phyloP scores from a whole-genome alignment of 1,140 invertebrate species.

The Drosophila sp. region DNA sequence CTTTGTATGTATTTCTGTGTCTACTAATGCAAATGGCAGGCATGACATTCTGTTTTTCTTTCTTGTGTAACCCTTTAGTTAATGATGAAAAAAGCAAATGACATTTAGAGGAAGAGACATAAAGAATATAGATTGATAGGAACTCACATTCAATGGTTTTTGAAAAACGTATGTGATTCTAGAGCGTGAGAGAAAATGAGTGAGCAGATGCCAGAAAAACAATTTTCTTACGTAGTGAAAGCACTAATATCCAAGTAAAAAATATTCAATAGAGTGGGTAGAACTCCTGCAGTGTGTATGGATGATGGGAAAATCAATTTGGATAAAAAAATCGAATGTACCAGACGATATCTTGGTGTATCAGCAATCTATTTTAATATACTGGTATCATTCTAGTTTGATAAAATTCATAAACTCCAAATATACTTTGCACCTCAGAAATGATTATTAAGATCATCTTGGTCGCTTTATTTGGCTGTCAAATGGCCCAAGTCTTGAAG shows the following conservation, averaged over 20 bases:
- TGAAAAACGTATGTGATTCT: not conserved
- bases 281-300: too few relatives aligned
- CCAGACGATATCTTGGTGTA: too few relatives aligned
- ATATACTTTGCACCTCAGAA: too few relatives aligned
- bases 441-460: too few relatives aligned
- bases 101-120: conserved; percentile 47
- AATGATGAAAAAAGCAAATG: conserved; percentile 70
- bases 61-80: conserved; percentile 76
- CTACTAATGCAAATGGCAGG: conserved; percentile 66
- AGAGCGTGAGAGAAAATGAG: not conserved
- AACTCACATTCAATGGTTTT: conserved; percentile 1
- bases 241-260: not conserved
- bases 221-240: not conserved
- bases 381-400: too few relatives aligned
- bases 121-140: conserved; percentile 51
- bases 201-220: not conserved
- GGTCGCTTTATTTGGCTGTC: conserved; percentile 52
- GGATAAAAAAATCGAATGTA: too few relatives aligned
- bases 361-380: too few relatives aligned
- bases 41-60: conserved; percentile 75
- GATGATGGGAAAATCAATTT: too few relatives aligned
- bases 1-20: conserved; percentile 12
- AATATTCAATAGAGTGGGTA: too few relatives aligned
- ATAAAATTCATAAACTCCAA: too few relatives aligned
- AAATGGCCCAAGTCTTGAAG: conserved; percentile 56